Base-by-base conservation (phyloP, 2,888 invertebrate species). In the Cephus pygmeus region DNA sequence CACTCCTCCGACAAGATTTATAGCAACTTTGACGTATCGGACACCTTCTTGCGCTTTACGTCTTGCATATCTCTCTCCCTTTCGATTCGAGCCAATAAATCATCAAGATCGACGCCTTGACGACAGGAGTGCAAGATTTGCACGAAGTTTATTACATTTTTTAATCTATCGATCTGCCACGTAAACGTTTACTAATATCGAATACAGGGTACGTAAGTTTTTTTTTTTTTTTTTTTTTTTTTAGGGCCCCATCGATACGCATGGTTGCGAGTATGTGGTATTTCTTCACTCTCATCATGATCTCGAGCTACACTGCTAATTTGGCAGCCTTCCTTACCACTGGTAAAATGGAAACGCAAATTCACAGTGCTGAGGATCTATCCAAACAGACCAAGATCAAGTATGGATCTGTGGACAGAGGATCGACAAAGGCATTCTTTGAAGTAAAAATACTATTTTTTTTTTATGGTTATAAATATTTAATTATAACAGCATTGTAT, bases 331-430 rank as follows among this genome's bases (percentile, higher is more conserved):
- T 98, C 90, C 93, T 98, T 6, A 98, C 98, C 0, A 97, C 97
- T 30, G 97, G 97, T 88, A 93, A 98, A 85, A 97, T 98, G 97
- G 97, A 97, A 85, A 96, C 97, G 12, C 98, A 98, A 1, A 98
- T 99, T 78, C 97, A 98, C 90, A 97, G 96, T 87, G 98, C 98
- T 0, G 98, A 99, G 88, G 99, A 99, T 91, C 93, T 99, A 76
- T 97, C 98, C 34, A 97, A 97, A 88, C 99, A 99, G 92, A 98
- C 97, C 0, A 97, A 97, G 92, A 99, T 99, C 86, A 98, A 98
- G 91, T 99, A 99, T 91, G 99, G 99, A 0, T 97, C 97, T 11
- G 92, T 98, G n/a, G 93, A 94, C 82, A 97, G 97, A 71, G 99
- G 99, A 75, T 97, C 98, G 0, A 99, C 99, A 0, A 96, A 96